Evolutionary conservation across 2,797 vertebrate species (phyloP), one percentile per base, ranked within the genome.

Genomic region (Podargus strigoides): DNA sequence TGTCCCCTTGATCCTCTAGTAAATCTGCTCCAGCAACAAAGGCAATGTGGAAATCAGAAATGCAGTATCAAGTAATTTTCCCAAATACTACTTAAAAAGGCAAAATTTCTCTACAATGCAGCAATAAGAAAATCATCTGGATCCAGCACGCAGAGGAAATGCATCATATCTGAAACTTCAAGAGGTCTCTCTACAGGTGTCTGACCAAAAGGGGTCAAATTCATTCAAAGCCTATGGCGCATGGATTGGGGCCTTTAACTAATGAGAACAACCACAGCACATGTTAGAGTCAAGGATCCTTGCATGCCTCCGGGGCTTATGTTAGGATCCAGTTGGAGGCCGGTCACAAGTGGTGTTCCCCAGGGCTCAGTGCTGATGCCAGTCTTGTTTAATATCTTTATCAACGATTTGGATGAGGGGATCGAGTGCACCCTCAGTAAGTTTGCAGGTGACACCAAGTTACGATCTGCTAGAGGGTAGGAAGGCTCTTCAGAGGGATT

Each of bases 41-140:
- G 94, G 64, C 68, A 86, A 79, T 28, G 79, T 90, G 90, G 60
- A 93, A 97, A 97, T 96, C 94, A 95, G 69, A 97, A 97, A 97
- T 91, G 49, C 87, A 93, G 89, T 96, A 96, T 96, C 96, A 95
- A 97, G 94, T 95, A 97, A 90, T 97, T 97, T 97, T 96, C 88
- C 86, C 77, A 96, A 96, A 84, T 96, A 75, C 93, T 94, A 47
- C 88, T 96, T 93, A 89, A 86, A 95, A 86, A 84, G 70, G 93
- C 96, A 94, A 96, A 96, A 96, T 94, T 95, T 96, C 69, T 95
- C 74, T 95, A 89, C 86, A 74, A 76, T 85, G 55, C 20, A 66
- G 87, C 94, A 97, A 95, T 92, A 96, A 96, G 93, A 94, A 91
- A 80, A 74, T 96, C 97, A 98, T 98, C 97, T 98, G 97, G 97